These are phyloP conservation scores for Lepisosteus osseus DNA, from an alignment of 2,113 vertebrate genomes.

Conservation along the genomic window DNA sequence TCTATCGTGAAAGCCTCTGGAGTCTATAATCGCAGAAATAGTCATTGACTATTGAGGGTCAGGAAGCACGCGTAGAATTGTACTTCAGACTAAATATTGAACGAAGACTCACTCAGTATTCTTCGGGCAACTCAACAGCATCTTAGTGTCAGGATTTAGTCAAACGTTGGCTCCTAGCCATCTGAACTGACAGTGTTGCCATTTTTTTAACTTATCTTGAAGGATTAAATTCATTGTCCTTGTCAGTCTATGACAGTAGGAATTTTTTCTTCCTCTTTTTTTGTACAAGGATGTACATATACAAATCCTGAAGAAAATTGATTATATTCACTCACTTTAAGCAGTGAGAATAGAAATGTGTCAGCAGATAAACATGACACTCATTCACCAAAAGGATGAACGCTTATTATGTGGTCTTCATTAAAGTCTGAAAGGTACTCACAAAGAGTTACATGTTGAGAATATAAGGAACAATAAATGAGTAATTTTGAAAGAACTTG, in stretches of 20 bases:
- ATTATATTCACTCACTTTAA: slow-evolving; percentile 36
- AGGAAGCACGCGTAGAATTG: slow-evolving; percentile 20
- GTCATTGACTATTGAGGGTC: slow-evolving; percentile 13
- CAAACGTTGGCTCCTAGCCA: slow-evolving; percentile 50
- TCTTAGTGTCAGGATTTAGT: slow-evolving; percentile 59
- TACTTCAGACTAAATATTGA: slow-evolving; percentile 44
- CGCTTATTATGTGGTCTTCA: background rate
- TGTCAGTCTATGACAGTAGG: slow-evolving; percentile 42
- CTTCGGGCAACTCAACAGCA: slow-evolving; percentile 48
- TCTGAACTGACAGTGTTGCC: slow-evolving; percentile 52
- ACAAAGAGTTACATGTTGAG: background rate
- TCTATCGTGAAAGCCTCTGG: slow-evolving; percentile 27
- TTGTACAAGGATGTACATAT: slow-evolving; percentile 20
- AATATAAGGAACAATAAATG: background rate
- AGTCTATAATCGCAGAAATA: slow-evolving; percentile 17
- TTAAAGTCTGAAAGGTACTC: slow-evolving; percentile 12
- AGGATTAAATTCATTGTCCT: slow-evolving; percentile 52
- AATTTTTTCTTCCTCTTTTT: slow-evolving; percentile 27
- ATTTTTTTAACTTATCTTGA: slow-evolving; percentile 41
- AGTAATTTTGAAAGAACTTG: background rate
- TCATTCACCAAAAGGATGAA: slow-evolving; percentile 26
- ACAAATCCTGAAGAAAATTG: slow-evolving; percentile 29
- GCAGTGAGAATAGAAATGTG: slow-evolving; percentile 31
- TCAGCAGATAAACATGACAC: slow-evolving; percentile 25
- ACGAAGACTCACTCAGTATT: slow-evolving; percentile 24